Evolutionary conservation across 2,113 vertebrate genomes (phyloP).

Genomic region (Zosterops borbonicus): DNA sequence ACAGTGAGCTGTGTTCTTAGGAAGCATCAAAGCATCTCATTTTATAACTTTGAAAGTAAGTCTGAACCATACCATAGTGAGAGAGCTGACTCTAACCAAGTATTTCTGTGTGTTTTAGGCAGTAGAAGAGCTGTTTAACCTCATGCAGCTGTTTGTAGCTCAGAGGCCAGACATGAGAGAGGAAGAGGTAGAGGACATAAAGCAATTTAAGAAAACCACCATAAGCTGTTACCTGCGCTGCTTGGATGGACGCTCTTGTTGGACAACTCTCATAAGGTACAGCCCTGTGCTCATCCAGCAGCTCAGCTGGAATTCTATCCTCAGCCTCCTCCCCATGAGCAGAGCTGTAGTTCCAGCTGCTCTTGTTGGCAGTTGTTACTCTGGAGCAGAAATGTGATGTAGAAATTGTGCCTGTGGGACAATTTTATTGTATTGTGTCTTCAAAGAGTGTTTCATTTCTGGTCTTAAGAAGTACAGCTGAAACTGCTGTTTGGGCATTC

Average conservation of each 20-base stretch:
- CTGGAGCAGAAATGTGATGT: not conserved
- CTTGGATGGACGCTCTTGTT: conserved; percentile 97
- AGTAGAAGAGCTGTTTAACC: conserved; percentile 96
- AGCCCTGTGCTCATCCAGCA: not conserved
- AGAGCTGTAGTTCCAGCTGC: not conserved
- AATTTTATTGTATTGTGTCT: not conserved
- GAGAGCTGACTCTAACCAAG: not conserved
- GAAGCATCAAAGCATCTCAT: not conserved
- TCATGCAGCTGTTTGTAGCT: conserved; percentile 98
- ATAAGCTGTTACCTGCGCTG: conserved; percentile 99
- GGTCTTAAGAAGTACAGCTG: not conserved
- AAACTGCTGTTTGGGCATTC: not conserved
- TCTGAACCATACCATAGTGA: not conserved
- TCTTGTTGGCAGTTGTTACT: not conserved
- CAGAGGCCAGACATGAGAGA: conserved; percentile 96
- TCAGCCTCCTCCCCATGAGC: not conserved
- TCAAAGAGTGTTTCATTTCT: not conserved
- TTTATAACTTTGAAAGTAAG: not conserved
- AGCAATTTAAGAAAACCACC: conserved; percentile 99
- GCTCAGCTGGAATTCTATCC: not conserved
- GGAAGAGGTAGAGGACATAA: conserved; percentile 94
- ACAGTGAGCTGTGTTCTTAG: not conserved
- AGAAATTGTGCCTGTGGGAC: not conserved
- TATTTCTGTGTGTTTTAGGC: conserved; percentile 76
- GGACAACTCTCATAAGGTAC: conserved; percentile 99